phyloP scores from a whole-genome alignment of 2,797 vertebrate species.

The Danio kyathit region DNA sequence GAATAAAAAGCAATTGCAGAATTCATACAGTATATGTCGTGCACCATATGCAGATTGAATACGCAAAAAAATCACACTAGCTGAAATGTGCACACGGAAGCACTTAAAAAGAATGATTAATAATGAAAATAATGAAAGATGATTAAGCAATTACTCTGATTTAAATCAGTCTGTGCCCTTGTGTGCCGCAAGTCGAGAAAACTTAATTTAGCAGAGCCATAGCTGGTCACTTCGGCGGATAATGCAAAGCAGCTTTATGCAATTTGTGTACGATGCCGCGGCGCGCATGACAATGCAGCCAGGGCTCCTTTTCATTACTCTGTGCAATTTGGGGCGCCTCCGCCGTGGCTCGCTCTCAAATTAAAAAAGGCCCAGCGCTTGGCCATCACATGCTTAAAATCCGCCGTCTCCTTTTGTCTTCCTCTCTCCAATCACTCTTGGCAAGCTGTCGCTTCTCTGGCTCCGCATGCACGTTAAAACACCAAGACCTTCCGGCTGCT shows the following conservation, averaged over 20 bases:
- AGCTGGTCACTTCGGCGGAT: constrained; percentile 48
- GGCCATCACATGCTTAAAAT: constrained; percentile 59
- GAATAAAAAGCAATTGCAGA: not conserved
- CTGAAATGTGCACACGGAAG: constrained; percentile 8
- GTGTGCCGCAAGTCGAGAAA: constrained; percentile 57
- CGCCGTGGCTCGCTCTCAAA: constrained; percentile 63
- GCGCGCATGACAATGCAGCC: constrained; percentile 62
- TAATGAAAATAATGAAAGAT: constrained; percentile 48
- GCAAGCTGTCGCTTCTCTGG: constrained; percentile 60
- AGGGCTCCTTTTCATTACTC: constrained; percentile 65
- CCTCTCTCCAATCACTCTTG: constrained; percentile 49
- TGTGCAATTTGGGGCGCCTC: constrained; percentile 67
- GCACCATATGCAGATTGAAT: not conserved
- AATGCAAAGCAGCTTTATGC: constrained; percentile 56
- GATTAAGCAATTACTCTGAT: constrained; percentile 42
- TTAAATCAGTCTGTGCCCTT: constrained; percentile 38
- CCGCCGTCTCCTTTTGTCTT: constrained; percentile 16
- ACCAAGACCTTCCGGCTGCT: constrained; percentile 65
- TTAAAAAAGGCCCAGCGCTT: constrained; percentile 63
- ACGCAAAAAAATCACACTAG: not conserved
- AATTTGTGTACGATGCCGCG: constrained; percentile 67
- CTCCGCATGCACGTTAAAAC: constrained; percentile 53
- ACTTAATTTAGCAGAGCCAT: constrained; percentile 61
- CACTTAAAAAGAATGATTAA: constrained; percentile 17
- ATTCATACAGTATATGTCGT: not conserved